Evolutionary conservation across 2,888 invertebrate species (phyloP).

Genomic region (Dryococelus australis): DNA sequence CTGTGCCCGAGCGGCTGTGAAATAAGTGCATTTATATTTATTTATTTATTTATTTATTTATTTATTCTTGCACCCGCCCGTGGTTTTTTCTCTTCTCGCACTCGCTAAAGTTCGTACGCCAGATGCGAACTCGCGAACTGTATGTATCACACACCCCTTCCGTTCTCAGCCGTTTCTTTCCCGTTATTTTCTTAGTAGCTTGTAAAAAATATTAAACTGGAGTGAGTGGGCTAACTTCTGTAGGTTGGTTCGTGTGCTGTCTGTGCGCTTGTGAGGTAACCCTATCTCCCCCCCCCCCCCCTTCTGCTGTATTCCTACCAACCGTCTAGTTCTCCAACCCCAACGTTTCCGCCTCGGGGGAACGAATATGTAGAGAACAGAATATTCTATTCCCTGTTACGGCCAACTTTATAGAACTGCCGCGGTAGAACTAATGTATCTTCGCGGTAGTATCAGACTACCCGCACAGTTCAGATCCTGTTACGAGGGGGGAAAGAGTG

Average conservation of each 20-base stretch:
- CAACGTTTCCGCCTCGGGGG: background rate
- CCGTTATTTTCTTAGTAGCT: too few species aligned
- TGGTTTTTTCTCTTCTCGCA: too few species aligned
- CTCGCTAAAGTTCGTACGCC: too few species aligned
- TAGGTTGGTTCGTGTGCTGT: background rate
- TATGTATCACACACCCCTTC: too few species aligned
- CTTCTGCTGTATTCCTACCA: too few species aligned
- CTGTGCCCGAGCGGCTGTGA: background rate
- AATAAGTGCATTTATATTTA: background rate
- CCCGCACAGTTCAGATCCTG: background rate
- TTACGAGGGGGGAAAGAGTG: background rate
- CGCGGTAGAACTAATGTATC: background rate
- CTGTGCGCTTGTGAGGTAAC: background rate
- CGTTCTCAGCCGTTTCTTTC: too few species aligned
- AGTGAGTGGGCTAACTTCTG: background rate
- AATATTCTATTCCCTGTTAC: background rate
- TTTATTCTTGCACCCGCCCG: background rate
- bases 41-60: slow-evolving; percentile 16
- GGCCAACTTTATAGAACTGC: background rate
- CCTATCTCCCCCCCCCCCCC: too few species aligned
- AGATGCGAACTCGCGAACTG: too few species aligned
- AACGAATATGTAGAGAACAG: background rate
- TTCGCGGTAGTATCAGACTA: background rate
- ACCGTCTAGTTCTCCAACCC: too few species aligned
- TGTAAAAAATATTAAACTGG: too few species aligned